Conservation (phyloP, 2,113 vertebrate species). For the Poicephalus meyeri region DNA sequence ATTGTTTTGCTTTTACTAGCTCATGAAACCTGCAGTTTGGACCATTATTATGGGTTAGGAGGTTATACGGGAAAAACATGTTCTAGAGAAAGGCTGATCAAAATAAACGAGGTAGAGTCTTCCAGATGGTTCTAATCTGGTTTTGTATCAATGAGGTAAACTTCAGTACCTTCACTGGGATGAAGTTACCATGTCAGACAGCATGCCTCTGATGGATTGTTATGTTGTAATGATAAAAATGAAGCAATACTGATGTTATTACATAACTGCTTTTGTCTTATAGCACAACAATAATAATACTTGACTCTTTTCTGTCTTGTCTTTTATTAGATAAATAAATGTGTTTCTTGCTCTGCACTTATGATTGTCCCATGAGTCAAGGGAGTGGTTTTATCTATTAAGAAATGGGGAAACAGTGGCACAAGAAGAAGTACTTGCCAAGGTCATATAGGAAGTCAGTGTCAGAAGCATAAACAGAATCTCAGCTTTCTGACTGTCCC, state of each 20-base stretch:
- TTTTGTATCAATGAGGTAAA: conserved; percentile 63
- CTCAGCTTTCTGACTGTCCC: conserved; percentile 11
- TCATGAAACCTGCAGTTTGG: conserved; percentile 54
- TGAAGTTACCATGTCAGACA: conserved; percentile 37
- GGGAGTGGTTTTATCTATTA: background rate
- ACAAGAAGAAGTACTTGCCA: background rate
- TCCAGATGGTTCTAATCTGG: background rate
- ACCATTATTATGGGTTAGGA: conserved; percentile 70
- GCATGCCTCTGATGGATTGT: conserved; percentile 31
- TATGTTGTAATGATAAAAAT: conserved; percentile 50
- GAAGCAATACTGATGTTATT: conserved; percentile 51
- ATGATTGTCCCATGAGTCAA: background rate
- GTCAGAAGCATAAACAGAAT: conserved; percentile 1
- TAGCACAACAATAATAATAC: conserved; percentile 22
- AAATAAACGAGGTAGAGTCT: conserved; percentile 32
- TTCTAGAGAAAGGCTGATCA: conserved; percentile 63
- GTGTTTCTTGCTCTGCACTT: background rate
- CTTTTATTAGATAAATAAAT: background rate
- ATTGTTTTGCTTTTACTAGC: conserved; percentile 58
- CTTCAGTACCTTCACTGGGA: conserved; percentile 32
- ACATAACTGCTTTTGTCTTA: conserved; percentile 19
- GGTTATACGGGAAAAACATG: conserved; percentile 75
- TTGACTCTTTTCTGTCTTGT: background rate
- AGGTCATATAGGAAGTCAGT: background rate
- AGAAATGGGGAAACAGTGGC: conserved; percentile 15